Conservation (phyloP, 2,888 invertebrate genomes). For the Pseudoips prasinana region DNA sequence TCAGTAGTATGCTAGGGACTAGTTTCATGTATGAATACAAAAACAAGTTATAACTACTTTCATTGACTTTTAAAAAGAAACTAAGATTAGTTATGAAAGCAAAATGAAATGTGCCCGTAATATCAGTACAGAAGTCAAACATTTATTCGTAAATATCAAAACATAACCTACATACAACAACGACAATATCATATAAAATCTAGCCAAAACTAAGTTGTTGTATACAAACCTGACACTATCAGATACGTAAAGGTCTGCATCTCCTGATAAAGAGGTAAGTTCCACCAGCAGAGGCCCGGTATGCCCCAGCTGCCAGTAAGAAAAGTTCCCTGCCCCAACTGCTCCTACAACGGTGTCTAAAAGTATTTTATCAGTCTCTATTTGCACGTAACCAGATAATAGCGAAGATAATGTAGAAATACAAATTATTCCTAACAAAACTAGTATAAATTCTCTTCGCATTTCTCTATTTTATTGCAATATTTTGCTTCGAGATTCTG, state of each 20-base stretch:
- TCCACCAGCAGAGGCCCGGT: slow-evolving; percentile 61
- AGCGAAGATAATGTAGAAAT: slow-evolving; percentile 62
- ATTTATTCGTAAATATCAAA: too few relatives aligned
- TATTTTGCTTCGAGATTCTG: slow-evolving; percentile 1
- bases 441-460: slow-evolving; percentile 63
- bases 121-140: too few relatives aligned
- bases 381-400: slow-evolving; percentile 50
- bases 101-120: too few relatives aligned
- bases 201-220: not conserved
- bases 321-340: slow-evolving; percentile 70
- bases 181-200: not conserved
- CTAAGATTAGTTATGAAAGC: too few relatives aligned
- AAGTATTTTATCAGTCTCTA: slow-evolving; percentile 54
- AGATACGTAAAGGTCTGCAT: slow-evolving; percentile 70
- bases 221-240: slow-evolving; percentile 57
- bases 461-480: slow-evolving; percentile 37
- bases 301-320: slow-evolving; percentile 71
- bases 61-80: too few relatives aligned
- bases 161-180: not conserved
- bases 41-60: too few relatives aligned
- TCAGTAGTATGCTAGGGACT: too few relatives aligned
- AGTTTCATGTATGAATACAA: too few relatives aligned
- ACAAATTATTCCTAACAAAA: slow-evolving; percentile 62
- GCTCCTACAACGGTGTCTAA: slow-evolving; percentile 61
- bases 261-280: slow-evolving; percentile 60